Evolutionary conservation across 2,888 invertebrate genomes (phyloP), one percentile per base, ranked within the genome.

Genomic region (Noctua janthe): DNA sequence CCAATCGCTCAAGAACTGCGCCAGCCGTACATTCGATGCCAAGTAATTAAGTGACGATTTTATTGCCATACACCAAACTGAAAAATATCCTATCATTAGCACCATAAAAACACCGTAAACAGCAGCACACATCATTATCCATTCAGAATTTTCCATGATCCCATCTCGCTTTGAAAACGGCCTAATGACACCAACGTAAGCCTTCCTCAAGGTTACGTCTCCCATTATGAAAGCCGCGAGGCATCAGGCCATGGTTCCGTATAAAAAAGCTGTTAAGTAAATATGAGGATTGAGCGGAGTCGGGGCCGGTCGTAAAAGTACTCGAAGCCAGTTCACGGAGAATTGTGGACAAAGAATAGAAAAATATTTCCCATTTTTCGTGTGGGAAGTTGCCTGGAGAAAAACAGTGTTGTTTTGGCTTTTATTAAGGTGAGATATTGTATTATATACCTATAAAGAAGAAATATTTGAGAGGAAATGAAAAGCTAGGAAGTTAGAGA

Each of bases 221-320:
- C 39, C 76, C 76, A 87, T 90, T 85, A 85, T 71, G 84, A 71
- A 80, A 83, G 77, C 77, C 76, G 83, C 77, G 76, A 83, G 47
- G 82, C 80, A 82, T 82, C 78, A 76, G n/a, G 51, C 74, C 51
- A 76, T 82, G 81, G 80, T 81, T 77, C 64, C 62, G 89, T 90
- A 89, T 90, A 90, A 89, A 88, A 88, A 90, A 89, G 84, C 85
- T 86, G 86, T 90, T 87, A 90, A 87, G 83, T 90, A 87, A 90
- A 90, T 89, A 87, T 82, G 78, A 85, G 86, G 88, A 88, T 89
- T 80, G 82, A 79, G 83, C 70, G 80, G 51, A 74, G 73, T 59
- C 62, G 43, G 78, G 78, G 77, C 64, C 71, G 74, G 54, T 80
- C 88, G 69, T 89, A 86, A 89, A 89, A 87, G 72, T 84, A 78